A percentile compares a stretch with the other conserved stretches of the same genome.
Evolutionary conservation across 2,113 vertebrate species (phyloP).

Genomic region (Catagonus wagneri): DNA sequence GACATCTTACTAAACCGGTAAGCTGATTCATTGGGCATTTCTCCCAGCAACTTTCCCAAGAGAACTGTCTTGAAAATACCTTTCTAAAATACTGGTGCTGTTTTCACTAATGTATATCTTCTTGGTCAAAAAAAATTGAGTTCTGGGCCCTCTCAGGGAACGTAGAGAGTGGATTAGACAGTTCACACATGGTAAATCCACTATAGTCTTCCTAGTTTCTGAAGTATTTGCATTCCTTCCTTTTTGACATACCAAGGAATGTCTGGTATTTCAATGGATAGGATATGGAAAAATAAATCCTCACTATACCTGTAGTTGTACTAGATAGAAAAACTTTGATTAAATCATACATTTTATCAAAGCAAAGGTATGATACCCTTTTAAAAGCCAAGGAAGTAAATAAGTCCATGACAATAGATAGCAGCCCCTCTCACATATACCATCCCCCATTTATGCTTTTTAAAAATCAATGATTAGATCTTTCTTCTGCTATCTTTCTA

Average conservation of each 20-base stretch:
- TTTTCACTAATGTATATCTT: background rate
- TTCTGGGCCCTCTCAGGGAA: background rate
- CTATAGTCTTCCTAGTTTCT: background rate
- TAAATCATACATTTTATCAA: slow-evolving; percentile 26
- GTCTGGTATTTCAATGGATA: background rate
- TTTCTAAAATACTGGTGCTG: background rate
- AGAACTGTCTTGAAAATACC: background rate
- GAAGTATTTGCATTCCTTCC: background rate
- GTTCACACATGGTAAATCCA: slow-evolving; percentile 2
- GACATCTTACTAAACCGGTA: background rate
- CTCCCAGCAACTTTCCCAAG: background rate
- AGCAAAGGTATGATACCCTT: background rate
- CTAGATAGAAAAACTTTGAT: background rate
- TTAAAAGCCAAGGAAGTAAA: background rate
- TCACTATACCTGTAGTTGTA: background rate
- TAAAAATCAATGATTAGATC: background rate
- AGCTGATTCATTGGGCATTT: background rate
- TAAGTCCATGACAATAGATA: background rate
- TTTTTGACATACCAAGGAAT: slow-evolving; percentile 39
- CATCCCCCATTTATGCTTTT: background rate
- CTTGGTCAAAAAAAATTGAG: background rate
- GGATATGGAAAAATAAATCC: slow-evolving; percentile 33
- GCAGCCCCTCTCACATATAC: background rate
- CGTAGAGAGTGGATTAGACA: background rate
- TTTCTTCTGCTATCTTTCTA: background rate